A percentile compares a stretch with the other conserved stretches of the same genome.
These are phyloP conservation scores for Blastobasis lacticolella DNA, from an alignment of 2,888 invertebrate species.

Conservation along the genomic window DNA sequence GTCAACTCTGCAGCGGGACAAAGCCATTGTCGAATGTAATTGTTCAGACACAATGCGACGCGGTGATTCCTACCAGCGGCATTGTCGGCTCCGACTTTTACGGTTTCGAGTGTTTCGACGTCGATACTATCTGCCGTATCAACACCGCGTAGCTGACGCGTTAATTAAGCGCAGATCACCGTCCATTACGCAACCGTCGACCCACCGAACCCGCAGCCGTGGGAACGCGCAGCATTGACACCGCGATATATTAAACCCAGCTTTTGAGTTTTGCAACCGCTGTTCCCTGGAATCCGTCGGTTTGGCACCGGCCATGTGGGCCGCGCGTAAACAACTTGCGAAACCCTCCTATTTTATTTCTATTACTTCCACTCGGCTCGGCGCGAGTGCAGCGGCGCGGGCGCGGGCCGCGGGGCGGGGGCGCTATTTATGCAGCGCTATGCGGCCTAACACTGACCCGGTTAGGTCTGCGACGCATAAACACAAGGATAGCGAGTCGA, in stretches of 20 bases:
- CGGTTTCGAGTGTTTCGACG: neutral
- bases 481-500: conserved; percentile 52
- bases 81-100: neutral
- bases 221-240: conserved; percentile 33
- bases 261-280: conserved; percentile 41
- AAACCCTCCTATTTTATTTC: conserved; percentile 40
- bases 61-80: neutral
- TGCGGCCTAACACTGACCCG: conserved; percentile 73
- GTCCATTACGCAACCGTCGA: too few relatives aligned
- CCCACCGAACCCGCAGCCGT: too few relatives aligned
- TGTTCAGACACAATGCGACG: conserved; percentile 10
- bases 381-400: conserved; percentile 21
- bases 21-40: conserved; percentile 9
- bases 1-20: conserved; percentile 15
- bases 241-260: conserved; percentile 26
- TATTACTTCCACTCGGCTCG: conserved; percentile 27
- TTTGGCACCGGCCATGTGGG: conserved; percentile 47
- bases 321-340: conserved; percentile 55
- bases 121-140: neutral
- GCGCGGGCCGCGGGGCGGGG: conserved; percentile 22
- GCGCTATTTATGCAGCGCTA: conserved; percentile 65
- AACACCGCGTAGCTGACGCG: conserved; percentile 3
- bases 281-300: conserved; percentile 43
- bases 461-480: conserved; percentile 57
- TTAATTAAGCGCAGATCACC: too few relatives aligned